Evolutionary conservation across 2,797 vertebrate species (phyloP).

Genomic region (Mus caroli): DNA sequence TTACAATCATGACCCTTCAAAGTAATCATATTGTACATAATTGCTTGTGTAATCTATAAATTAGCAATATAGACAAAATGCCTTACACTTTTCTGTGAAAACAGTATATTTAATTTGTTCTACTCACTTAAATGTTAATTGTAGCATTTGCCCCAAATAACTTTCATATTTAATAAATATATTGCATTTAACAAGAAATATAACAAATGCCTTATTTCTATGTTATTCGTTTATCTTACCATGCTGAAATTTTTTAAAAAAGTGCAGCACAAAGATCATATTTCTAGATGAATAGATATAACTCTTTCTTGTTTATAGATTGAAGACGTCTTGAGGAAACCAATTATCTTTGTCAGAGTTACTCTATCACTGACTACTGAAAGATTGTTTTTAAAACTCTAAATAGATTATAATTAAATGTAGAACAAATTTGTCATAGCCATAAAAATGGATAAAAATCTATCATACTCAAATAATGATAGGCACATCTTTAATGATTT

Average conservation of each 20-base stretch:
- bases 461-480: background rate
- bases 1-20: background rate
- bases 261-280: background rate
- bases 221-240: background rate
- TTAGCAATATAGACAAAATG: background rate
- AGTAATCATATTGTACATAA: background rate
- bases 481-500: background rate
- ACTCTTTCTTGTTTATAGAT: accelerated
- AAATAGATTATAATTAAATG: background rate
- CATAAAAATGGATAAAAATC: background rate
- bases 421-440: background rate
- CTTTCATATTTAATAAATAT: background rate
- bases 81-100: background rate
- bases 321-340: background rate
- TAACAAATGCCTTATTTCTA: background rate
- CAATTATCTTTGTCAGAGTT: background rate
- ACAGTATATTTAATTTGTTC: background rate
- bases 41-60: background rate
- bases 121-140: background rate
- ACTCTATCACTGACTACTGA: background rate
- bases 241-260: background rate
- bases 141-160: background rate
- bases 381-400: background rate
- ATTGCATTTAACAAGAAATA: background rate
- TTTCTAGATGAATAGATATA: background rate